Evolutionary conservation across 1,140 invertebrate species (phyloP), one percentile per base, ranked within the genome.

Genomic region (Aricia agestis): DNA sequence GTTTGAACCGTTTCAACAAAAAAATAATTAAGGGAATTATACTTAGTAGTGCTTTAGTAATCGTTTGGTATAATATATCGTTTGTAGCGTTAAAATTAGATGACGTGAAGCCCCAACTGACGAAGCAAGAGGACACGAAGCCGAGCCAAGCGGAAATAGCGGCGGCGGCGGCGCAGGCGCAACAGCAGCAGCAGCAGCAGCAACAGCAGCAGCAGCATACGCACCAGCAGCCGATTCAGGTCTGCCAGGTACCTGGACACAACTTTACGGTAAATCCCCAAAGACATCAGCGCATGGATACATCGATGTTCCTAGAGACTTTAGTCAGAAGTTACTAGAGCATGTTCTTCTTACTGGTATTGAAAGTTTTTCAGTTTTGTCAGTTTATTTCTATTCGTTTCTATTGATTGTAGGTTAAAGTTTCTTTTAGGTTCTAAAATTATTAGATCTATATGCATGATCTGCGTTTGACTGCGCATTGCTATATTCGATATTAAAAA

Each of bases 71-170:
- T 70, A 65, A 57, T 41, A 52, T 52, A 52, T 52, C 45, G 45
- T 52, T 68, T 69, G 13, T 61, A 92, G 90, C 91, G 41, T 77
- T 92, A 66, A 92, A 92, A 81, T 75, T 92, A 73, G 92, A 92
- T 69, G 92, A 92, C 75, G 92, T 92, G 17, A 92, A 92, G 68
- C 92, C 92, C 5, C 90, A 92, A 82, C 78, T 92, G 67, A 85
- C 86, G 17, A 91, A 92, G 71, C 92, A 92, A 79, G 92, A 92
- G 78, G 92, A 92, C 76, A 92, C 92, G 6, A 92, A 92, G 70
- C 92, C 92, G 61, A 92, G 87, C 70, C 89, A 92, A 70, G 90
- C 91, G 9, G 92, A 92, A 70, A 92, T 92, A 67, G 90, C 93
- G 74, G 84, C 92, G 78, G 80, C 73, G 17, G 84, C 92, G 78